These are phyloP conservation scores for Agriopis marginaria DNA, from an alignment of 2,888 invertebrate species.

Conservation along the genomic window DNA sequence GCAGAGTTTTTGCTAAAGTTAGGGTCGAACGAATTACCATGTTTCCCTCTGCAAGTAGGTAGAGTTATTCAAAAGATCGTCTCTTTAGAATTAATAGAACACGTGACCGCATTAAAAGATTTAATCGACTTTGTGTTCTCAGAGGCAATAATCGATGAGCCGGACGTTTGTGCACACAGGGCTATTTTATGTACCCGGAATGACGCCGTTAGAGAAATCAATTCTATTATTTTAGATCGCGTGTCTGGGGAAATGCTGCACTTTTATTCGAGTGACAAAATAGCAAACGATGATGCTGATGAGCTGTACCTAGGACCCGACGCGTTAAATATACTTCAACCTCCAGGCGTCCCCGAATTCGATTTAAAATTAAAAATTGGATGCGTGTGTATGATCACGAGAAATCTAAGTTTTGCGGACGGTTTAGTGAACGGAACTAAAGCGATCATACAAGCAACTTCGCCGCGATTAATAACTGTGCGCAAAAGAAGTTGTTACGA, in stretches of 20 bases:
- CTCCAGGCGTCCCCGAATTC: constrained; percentile 11
- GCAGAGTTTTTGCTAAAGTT: constrained; percentile 18
- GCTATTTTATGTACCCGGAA: constrained; percentile 14
- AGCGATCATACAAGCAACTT: too few relatives aligned
- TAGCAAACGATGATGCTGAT: constrained; percentile 9
- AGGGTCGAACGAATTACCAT: constrained; percentile 3
- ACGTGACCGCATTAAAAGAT: neutral
- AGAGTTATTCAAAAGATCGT: constrained; percentile 6
- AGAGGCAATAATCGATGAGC: neutral
- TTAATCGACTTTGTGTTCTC: constrained; percentile 20
- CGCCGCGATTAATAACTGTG: too few relatives aligned
- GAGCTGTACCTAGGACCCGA: constrained; percentile 14
- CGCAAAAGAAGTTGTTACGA: too few relatives aligned
- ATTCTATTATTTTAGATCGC: constrained; percentile 9
- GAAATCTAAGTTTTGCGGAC: constrained; percentile 18
- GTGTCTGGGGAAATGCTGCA: constrained; percentile 3
- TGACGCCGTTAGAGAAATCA: constrained; percentile 8
- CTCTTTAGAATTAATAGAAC: constrained; percentile 9
- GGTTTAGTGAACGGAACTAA: neutral
- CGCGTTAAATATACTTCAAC: constrained; percentile 8
- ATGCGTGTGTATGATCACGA: constrained; percentile 14
- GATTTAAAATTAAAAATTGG: constrained; percentile 14
- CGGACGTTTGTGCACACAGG: constrained; percentile 1
- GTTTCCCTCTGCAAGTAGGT: too few relatives aligned
- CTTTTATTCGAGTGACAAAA: constrained; percentile 9